These are phyloP conservation scores for Serinus canaria DNA, from an alignment of 2,113 vertebrate genomes.

Conservation along the genomic window DNA sequence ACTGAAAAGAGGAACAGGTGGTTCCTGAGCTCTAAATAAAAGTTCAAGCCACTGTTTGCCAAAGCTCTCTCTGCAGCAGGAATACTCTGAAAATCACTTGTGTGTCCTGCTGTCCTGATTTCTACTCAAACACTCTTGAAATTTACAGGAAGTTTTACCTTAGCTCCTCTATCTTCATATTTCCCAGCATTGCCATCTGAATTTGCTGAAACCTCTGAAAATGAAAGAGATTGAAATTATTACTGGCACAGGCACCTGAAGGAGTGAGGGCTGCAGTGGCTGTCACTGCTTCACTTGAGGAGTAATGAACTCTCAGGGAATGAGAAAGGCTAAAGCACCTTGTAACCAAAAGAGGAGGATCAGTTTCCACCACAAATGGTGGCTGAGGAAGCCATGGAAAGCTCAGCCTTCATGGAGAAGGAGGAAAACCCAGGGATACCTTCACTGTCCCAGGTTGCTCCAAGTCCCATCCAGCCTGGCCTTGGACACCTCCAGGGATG, in stretches of 20 bases:
- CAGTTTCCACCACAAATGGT: neutral
- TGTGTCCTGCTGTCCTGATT: neutral
- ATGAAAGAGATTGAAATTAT: neutral
- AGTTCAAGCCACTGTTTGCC: neutral
- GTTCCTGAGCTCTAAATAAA: neutral
- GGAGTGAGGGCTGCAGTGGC: neutral
- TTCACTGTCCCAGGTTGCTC: neutral
- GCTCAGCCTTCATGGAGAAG: neutral
- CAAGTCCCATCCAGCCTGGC: neutral
- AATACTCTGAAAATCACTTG: neutral
- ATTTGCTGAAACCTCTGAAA: neutral
- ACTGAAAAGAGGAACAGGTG: neutral
- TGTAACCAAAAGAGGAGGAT: neutral
- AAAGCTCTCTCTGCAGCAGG: neutral
- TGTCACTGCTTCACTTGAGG: neutral
- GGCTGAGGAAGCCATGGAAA: neutral
- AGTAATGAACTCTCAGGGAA: neutral
- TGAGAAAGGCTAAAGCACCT: neutral
- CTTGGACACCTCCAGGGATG: neutral
- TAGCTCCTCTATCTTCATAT: neutral
- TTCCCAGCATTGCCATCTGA: neutral
- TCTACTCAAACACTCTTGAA: neutral
- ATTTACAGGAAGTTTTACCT: neutral
- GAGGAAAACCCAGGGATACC: neutral
- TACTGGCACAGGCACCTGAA: neutral